Base-by-base conservation (phyloP, 2,113 vertebrate species). In the Nibea coibor region DNA sequence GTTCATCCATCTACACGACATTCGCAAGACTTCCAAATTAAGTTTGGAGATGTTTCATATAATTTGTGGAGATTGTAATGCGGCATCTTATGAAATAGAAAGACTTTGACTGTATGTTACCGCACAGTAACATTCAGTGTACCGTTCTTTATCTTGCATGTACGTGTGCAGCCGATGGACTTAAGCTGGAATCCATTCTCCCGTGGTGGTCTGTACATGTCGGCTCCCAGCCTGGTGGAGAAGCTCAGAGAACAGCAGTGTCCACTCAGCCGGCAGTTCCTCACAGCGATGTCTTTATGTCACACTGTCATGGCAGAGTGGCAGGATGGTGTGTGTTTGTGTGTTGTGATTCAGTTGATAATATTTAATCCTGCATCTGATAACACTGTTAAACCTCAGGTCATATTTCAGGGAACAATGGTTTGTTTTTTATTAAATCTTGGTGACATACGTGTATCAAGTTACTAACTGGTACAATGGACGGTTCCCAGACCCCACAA, bases 231-330 rank as follows among this genome's bases (percentile, higher is more conserved):
- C 0, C 95, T 99, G 31, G 84, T 97, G 81, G 81, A 92, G 22
- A 80, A 73, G 0, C 91, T 97, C 31, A 74, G 10, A 9, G 47
- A 0, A 31, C 80, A 92, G 19, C n/a, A 47, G 0, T 93, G 96
- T 83, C 72, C 79, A 0, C 3, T 83, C 15, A 93, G 92, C 82
- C 90, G 61, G 22, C 96, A 97, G 84, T 99, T 99, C 92, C 92
- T 98, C 91, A 93, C 93, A 0, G 91, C 97, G 6, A 91, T 99
- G 82, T 95, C 97, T 24, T 75, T 99, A 35, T 99, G 98, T 86
- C 98, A 99, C 92, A 99, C 97, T 0, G 97, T 98, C 74, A 97
- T 97, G 96, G 95, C 93, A 9, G 95, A 97, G 50, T 95, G 96
- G 90, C 94, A 93, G 28, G 87, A 95, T 0, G 89, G 97, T 45